Percentiles rank a stretch among this genome's conserved stretches.
Conservation (phyloP, 2,888 invertebrate species). For the Plemyria rubiginata region DNA sequence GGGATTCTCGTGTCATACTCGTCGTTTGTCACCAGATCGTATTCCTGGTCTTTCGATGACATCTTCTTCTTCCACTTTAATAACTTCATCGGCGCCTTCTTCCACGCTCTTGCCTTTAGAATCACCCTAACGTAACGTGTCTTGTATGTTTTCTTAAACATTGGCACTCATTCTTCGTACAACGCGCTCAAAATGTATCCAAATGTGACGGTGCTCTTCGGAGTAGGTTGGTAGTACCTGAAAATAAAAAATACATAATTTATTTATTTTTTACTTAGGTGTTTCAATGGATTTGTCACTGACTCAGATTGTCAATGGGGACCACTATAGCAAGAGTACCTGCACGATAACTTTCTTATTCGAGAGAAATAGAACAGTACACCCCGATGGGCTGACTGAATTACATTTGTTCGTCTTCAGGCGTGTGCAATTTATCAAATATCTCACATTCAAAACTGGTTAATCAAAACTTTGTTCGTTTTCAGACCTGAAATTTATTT, state of each 20-base stretch:
- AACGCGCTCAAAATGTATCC: conserved; percentile 28
- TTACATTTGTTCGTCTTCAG: conserved; percentile 14
- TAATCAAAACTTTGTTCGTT: background rate
- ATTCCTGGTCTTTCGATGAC: conserved; percentile 92
- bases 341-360: background rate
- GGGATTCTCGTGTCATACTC: conserved; percentile 98
- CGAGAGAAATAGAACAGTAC: background rate
- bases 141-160: conserved; percentile 72
- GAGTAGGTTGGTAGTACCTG: conserved; percentile 40
- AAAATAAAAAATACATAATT: conserved; percentile 37
- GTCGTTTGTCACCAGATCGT: conserved; percentile 98
- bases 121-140: conserved; percentile 71
- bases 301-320: background rate
- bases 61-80: conserved; percentile 86
- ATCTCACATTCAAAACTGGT: background rate
- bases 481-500: background rate
- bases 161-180: conserved; percentile 55
- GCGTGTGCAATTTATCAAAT: conserved; percentile 6
- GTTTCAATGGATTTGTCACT: too few relatives aligned
- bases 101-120: conserved; percentile 69
- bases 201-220: conserved; percentile 9
- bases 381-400: background rate
- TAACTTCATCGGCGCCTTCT: conserved; percentile 74
- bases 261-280: too few relatives aligned
- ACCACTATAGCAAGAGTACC: background rate